Evolutionary conservation across 2,113 vertebrate genomes (phyloP), one percentile per base, ranked within the genome.

Genomic region (Catharus bicknelli): DNA sequence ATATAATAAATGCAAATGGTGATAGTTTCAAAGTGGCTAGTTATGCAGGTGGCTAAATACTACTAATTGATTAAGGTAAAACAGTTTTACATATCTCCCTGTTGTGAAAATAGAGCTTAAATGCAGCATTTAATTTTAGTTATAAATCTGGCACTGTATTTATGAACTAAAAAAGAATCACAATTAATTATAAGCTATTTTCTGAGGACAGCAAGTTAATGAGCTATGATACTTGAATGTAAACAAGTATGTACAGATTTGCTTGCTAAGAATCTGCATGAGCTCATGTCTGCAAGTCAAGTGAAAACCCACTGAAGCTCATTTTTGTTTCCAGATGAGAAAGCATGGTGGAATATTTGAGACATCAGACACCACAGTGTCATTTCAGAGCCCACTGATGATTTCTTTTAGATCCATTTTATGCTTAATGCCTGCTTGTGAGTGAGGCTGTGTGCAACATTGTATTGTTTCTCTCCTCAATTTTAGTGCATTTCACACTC

Each of bases 241-340:
- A 84, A 88, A 90, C 13, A 70, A 80, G 26, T 16, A 72, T 32
- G 32, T 36, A 34, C 27, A 83, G 36, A 83, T 82, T 76, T 90
- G 69, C 50, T 67, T 69, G 50, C 29, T 86, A 85, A 83, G 48
- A 22, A 36, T 63, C 70, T 86, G 27, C n/a, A 76, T 87, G 32
- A 94, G 19, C 32, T 94, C 42, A 34, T 55, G 47, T 86, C 81
- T 93, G 58, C 63, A 85, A 87, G 47, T 77, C 63, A 83, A 91
- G 21, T 55, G 50, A 73, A 87, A 91, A 84, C 13, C 57, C 67
- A 91, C 30, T 59, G 69, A 70, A 80, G 9, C 10, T 51, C 23
- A 22, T 70, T 68, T 80, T 85, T 86, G 11, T 88, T 93, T 85
- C 54, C 82, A 73, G 55, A 27, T 64, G 32, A 85, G 22, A 83